Conservation (phyloP, 2,888 invertebrate genomes). For the Unio delphinus region DNA sequence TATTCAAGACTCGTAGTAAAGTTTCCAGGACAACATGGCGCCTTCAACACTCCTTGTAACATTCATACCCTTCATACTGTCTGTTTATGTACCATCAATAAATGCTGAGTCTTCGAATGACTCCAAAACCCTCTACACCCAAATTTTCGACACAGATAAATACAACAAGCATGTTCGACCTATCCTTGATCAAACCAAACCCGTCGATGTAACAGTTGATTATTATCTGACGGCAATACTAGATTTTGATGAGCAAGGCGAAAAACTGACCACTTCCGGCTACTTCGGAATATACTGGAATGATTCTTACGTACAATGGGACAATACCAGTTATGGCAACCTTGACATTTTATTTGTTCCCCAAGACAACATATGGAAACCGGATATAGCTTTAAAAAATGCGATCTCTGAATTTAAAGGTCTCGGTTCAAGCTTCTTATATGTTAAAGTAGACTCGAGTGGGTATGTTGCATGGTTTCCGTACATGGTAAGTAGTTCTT, state of each 20-base stretch:
- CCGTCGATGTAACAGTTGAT: constrained; percentile 5
- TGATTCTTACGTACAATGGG: constrained; percentile 15
- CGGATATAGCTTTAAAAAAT: constrained; percentile 23
- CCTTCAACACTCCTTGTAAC: too few species aligned
- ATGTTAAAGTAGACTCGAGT: neutral
- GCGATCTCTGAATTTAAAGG: constrained; percentile 9
- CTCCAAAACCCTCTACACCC: constrained; percentile 11
- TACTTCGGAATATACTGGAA: constrained; percentile 12
- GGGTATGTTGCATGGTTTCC: constrained; percentile 7
- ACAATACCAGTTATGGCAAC: constrained; percentile 3
- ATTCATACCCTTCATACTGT: too few species aligned
- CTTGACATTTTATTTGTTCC: constrained; percentile 6
- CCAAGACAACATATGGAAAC: constrained; percentile 28
- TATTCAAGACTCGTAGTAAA: too few species aligned
- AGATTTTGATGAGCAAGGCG: constrained; percentile 12
- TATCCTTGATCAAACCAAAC: neutral
- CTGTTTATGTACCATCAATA: neutral
- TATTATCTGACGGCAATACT: constrained; percentile 8
- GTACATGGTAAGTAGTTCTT: constrained; percentile 1
- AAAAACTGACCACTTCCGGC: constrained; percentile 11
- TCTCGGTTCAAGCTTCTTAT: constrained; percentile 9
- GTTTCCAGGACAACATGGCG: too few species aligned
- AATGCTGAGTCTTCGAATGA: neutral
- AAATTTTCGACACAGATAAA: constrained; percentile 7
- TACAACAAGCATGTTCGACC: constrained; percentile 15